Evolutionary conservation across 2,113 vertebrate genomes (phyloP), one percentile per base, ranked within the genome.

Genomic region (Cervus canadensis): DNA sequence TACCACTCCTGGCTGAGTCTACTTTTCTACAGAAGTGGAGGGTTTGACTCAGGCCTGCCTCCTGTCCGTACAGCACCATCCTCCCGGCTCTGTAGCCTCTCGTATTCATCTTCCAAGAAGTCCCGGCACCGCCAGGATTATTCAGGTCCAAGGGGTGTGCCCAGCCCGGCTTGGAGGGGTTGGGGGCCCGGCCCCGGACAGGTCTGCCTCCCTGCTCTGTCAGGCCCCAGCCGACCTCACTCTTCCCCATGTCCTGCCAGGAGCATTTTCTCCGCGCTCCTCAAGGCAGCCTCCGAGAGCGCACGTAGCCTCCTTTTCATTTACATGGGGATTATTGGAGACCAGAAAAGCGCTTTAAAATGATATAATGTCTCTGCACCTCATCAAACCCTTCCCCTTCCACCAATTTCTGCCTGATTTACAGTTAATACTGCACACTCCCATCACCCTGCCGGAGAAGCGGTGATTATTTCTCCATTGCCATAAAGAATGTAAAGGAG

Each of bases 331-430:
- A 98, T 98, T 98, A 98, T 97, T 98, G 98, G 97, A 98, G 98
- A 98, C 98, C 98, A 98, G 98, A 96, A 98, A 98, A 98, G 98
- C 98, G 97, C 98, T 98, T 98, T 98, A 98, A 98, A 98, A 98
- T 98, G 98, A 98, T 98, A 98, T 98, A 98, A 98, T 98, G 98
- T 98, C 98, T 98, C 98, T 98, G 98, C 97, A 98, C 98, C 98
- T 98, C 98, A 98, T 98, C 98, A 98, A 98, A 98, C 98, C 98
- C 98, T 98, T 98, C 98, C 97, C 97, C 98, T 98, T 98, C 98
- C 96, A 98, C 98, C 98, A 98, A 98, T 98, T 98, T 98, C 98
- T 98, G 97, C 98, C 98, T 98, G 98, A 98, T 98, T 98, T 98
- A 98, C 98, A 98, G 98, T 98, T 98, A 98, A 98, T 98, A 98